These are phyloP conservation scores for Halictus quadricinctus DNA, from an alignment of 2,888 invertebrate species.

Conservation along the genomic window DNA sequence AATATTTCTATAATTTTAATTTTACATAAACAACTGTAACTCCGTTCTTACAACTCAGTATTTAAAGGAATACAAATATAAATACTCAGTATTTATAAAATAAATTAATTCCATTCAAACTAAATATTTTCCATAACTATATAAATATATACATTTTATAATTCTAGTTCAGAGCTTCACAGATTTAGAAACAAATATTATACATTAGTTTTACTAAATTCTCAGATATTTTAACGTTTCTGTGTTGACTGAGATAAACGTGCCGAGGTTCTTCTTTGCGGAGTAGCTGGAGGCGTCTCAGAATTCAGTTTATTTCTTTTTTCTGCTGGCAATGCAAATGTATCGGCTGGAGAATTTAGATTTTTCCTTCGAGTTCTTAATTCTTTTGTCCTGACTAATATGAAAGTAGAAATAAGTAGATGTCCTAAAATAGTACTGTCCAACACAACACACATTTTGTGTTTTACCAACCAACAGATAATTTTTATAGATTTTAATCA, in stretches of 20 bases:
- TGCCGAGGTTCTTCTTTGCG: conserved; percentile 26
- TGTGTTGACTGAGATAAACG: conserved; percentile 37
- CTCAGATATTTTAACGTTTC: conserved; percentile 11
- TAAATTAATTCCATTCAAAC: neutral
- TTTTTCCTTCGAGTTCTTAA: neutral
- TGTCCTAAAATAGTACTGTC: neutral
- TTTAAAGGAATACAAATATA: conserved; percentile 8
- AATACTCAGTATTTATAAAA: neutral
- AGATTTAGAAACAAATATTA: neutral
- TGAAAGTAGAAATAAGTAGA: conserved; percentile 13
- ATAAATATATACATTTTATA: too few species aligned
- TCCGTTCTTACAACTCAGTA: conserved; percentile 11
- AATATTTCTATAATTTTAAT: conserved; percentile 40
- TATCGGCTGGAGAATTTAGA: neutral
- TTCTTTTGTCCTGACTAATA: neutral
- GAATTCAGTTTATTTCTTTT: conserved; percentile 29
- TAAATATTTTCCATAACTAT: neutral
- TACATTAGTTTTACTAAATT: neutral
- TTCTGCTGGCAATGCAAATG: neutral
- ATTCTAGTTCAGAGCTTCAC: too few species aligned
- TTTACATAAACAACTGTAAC: neutral
- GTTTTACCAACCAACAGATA: neutral
- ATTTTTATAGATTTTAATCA: neutral
- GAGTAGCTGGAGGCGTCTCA: neutral
- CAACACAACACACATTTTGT: neutral